Conservation (phyloP, 2,113 vertebrate genomes). For the Emydocephalus ijimae region DNA sequence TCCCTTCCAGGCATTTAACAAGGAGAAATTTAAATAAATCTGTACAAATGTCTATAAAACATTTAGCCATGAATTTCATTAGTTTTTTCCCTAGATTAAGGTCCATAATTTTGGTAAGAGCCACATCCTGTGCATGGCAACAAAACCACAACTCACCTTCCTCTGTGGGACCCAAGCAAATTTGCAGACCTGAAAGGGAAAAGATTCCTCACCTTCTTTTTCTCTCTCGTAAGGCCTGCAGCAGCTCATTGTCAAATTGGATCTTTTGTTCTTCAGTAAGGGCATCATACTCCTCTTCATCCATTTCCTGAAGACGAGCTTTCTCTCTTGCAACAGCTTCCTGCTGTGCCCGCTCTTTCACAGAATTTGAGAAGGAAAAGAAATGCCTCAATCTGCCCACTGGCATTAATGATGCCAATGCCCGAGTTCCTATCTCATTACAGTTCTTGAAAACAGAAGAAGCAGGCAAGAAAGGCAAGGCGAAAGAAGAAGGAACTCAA, state of each 20-base stretch:
- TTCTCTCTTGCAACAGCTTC: slow-evolving; percentile 58
- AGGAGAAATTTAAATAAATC: background rate
- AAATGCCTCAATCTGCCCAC: background rate
- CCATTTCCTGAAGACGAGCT: slow-evolving; percentile 65
- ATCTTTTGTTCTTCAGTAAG: slow-evolving; percentile 72
- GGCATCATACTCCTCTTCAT: slow-evolving; percentile 79
- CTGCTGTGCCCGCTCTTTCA: slow-evolving; percentile 60
- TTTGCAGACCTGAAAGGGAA: accelerated
- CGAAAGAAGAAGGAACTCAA: background rate
- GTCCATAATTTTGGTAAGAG: background rate
- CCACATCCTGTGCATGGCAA: background rate
- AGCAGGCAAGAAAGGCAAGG: background rate
- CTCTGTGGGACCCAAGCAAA: background rate
- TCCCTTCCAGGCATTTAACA: slow-evolving; percentile 62
- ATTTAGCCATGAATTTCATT: background rate
- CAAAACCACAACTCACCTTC: background rate
- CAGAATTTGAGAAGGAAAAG: slow-evolving; percentile 18
- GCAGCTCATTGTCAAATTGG: slow-evolving; percentile 47
- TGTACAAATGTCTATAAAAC: background rate
- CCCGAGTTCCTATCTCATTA: background rate
- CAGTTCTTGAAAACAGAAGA: background rate
- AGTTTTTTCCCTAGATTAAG: background rate
- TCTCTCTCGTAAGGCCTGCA: slow-evolving; percentile 52
- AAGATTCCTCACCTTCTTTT: slow-evolving; percentile 69
- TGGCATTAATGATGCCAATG: background rate